phyloP scores from a whole-genome alignment of 2,797 vertebrate species.

The Lagocephalus sceleratus region DNA sequence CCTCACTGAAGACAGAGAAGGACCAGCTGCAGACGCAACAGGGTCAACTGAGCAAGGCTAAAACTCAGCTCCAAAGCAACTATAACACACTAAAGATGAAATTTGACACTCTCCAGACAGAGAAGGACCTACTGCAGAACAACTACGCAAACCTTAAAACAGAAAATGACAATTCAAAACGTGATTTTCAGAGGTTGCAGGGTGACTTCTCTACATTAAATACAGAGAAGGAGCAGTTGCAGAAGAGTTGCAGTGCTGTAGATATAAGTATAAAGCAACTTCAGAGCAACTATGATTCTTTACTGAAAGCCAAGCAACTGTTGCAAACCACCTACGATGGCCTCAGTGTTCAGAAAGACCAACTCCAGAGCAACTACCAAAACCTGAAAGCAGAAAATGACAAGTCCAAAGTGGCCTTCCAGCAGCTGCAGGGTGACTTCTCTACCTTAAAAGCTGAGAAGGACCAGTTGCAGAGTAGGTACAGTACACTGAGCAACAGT shows the following conservation, averaged over 20 bases:
- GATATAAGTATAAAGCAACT: background rate
- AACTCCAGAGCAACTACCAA: slow-evolving; percentile 7
- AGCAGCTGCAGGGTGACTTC: slow-evolving; percentile 8
- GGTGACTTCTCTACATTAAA: slow-evolving; percentile 4
- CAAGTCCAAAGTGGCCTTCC: background rate
- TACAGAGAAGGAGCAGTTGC: slow-evolving; percentile 7
- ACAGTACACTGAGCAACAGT: background rate
- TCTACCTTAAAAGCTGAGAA: slow-evolving; percentile 10
- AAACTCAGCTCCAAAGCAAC: slow-evolving; percentile 4
- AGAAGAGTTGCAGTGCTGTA: background rate
- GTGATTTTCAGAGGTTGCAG: slow-evolving; percentile 2
- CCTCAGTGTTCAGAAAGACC: slow-evolving; percentile 4
- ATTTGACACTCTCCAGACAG: slow-evolving; percentile 4
- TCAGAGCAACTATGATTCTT: slow-evolving; percentile 1
- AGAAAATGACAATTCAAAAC: background rate
- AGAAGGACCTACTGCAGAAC: slow-evolving; percentile 12
- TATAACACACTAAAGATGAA: background rate
- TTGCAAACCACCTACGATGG: slow-evolving; percentile 1
- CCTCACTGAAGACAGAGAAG: slow-evolving; percentile 8
- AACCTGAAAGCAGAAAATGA: background rate
- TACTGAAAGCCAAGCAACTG: slow-evolving; percentile 9
- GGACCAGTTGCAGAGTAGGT: slow-evolving; percentile 3
- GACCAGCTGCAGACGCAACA: slow-evolving; percentile 15
- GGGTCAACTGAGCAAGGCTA: background rate
- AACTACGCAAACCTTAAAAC: slow-evolving; percentile 5